These are phyloP conservation scores for Apostichopus leukothele DNA, from an alignment of 53 echinoderm and acorn worm genomes.

Conservation along the genomic window DNA sequence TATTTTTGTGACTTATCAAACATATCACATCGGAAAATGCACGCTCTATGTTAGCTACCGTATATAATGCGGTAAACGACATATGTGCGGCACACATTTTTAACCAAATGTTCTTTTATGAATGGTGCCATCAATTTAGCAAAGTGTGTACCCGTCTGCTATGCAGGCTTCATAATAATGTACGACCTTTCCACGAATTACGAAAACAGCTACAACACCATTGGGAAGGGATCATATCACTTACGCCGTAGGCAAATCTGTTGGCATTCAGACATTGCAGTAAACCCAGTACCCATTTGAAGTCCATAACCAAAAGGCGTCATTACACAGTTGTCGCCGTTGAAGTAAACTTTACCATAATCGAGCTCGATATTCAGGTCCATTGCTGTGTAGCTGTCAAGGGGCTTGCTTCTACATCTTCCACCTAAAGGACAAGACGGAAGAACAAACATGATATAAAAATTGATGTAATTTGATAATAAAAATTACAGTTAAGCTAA, in stretches of 20 bases:
- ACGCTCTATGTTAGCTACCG: too few relatives aligned
- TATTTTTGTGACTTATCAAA: too few relatives aligned
- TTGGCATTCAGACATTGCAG: neutral
- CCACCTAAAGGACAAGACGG: conserved; percentile 3
- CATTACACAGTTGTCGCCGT: neutral
- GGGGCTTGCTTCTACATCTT: neutral
- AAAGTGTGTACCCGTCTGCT: too few relatives aligned
- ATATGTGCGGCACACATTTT: too few relatives aligned
- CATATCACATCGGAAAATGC: too few relatives aligned
- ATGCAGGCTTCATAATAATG: too few relatives aligned
- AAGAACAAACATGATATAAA: neutral
- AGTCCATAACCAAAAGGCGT: neutral
- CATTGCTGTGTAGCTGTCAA: neutral
- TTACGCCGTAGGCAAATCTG: neutral
- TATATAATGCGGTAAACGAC: too few relatives aligned
- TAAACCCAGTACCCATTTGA: conserved; percentile 16
- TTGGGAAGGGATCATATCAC: neutral
- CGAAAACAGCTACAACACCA: too few relatives aligned
- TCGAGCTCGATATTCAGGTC: neutral
- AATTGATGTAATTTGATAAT: neutral
- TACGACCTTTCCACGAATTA: too few relatives aligned
- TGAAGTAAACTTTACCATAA: conserved; percentile 20
- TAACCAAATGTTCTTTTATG: too few relatives aligned
- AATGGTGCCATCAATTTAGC: too few relatives aligned
- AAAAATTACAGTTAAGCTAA: too few relatives aligned